Conservation (phyloP, 2,888 invertebrate species). For the Hypena proboscidalis region DNA sequence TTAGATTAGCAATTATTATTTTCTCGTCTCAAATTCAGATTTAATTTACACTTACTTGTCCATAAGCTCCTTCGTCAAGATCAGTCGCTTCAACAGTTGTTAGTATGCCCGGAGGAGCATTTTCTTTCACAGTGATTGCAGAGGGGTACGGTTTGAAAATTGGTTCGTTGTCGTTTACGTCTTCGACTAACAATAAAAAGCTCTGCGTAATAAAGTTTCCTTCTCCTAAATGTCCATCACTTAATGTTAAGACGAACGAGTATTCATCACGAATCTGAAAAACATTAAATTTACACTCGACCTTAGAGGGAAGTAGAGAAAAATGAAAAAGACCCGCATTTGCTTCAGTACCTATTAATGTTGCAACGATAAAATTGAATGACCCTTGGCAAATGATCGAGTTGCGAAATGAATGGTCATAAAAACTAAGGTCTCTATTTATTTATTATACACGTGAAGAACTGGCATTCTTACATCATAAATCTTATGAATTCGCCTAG, state of each 20-base stretch:
- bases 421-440: no score
- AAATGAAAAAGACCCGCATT: no score
- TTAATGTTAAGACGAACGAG: conserved; percentile 93
- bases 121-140: conserved; percentile 92
- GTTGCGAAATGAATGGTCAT: no score
- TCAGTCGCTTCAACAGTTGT: conserved; percentile 94
- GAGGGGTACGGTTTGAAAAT: conserved; percentile 94
- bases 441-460: no score
- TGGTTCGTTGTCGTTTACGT: conserved; percentile 96
- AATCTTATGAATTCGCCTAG: no score
- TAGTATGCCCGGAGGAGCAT: conserved; percentile 90
- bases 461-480: no score
- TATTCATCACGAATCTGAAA: conserved; percentile 94
- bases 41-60: conserved; percentile 86
- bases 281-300: neutral
- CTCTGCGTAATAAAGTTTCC: conserved; percentile 96
- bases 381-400: no score
- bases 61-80: conserved; percentile 95
- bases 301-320: no score
- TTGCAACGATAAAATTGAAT: no score
- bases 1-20: no score
- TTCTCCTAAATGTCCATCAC: conserved; percentile 94
- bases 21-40: conserved; percentile 3
- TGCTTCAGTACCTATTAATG: no score
- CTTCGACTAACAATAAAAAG: conserved; percentile 94